phyloP scores from a whole-genome alignment of 1,140 invertebrate species.

The Brachionus plicatilis region DNA sequence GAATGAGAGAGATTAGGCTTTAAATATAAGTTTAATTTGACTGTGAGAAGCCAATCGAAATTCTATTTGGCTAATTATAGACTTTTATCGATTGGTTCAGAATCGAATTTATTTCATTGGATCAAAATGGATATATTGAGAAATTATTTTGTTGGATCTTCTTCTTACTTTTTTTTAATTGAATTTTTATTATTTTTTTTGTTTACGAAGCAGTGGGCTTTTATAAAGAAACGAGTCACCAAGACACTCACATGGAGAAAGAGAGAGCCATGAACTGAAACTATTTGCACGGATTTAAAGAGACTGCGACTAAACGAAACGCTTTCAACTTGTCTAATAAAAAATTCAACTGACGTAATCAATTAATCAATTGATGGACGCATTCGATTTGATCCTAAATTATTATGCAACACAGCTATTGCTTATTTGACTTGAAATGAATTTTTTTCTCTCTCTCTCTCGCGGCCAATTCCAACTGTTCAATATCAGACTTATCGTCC shows the following conservation, averaged over 20 bases:
- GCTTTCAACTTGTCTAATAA: neutral
- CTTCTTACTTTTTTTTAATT: neutral
- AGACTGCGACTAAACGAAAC: neutral
- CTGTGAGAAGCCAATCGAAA: neutral
- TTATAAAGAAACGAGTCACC: neutral
- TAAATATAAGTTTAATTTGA: neutral
- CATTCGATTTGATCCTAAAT: neutral
- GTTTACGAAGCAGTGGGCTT: neutral
- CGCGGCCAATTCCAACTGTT: neutral
- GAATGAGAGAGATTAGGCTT: neutral
- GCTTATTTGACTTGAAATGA: neutral
- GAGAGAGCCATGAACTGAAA: neutral
- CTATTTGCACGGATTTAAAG: conserved; percentile 22
- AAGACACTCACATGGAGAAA: neutral
- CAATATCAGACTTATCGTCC: conserved; percentile 14
- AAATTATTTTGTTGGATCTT: neutral
- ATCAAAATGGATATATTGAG: too few relatives aligned
- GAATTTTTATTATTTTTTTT: neutral
- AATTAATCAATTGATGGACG: conserved; percentile 2
- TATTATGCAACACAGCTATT: conserved; percentile 34
- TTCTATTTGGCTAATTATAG: neutral
- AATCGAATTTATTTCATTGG: neutral
- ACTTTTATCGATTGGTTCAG: neutral
- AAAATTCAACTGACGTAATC: conserved; percentile 21
- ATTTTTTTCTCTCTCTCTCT: neutral